Evolutionary conservation across 1,140 invertebrate species (phyloP), one percentile per base, ranked within the genome.

Genomic region (Tribolium castaneum): DNA sequence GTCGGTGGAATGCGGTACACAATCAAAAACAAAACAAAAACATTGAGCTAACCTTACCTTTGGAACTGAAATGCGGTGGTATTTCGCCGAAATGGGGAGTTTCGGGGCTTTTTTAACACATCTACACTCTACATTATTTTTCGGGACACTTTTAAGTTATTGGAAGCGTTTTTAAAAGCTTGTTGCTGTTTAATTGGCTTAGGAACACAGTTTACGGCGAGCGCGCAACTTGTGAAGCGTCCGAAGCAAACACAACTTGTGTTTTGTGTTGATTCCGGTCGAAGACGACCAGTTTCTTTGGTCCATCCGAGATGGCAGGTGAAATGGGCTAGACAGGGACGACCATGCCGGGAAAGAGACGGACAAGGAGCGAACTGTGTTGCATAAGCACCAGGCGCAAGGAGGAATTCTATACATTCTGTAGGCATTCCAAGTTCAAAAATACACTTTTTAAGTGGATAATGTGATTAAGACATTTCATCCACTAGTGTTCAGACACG

Each of bases 21-120:
- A 50, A 72, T 72, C 70, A 72, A 72, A 70, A 72, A 72, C 70
- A 72, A 72, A 72, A 72, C 70, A 72, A 72, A 72, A 72, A 66
- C 70, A 72, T 72, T 72, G 39, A 51, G 70, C 51, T 72, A 72
- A 72, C 70, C 70, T 72, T 39, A 72, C 70, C 70, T 72, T 19
- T 22, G 14, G 7, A 12, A 10, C 49, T 34, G 6, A 14, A 50
- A 72, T n/a, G 16, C 45, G 39, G 39, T 72, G 4, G 14, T n/a
- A 13, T 9, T 35, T 66, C 25, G 59, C 14, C 30, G 30, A 66
- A 54, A 6, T 72, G 9, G 10, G 10, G 30, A 54, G 9, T 19
- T 16, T 45, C 50, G 14, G 12, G 45, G n/a, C 39, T 51, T 73
- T 51, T 9, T 16, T 50, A 14, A 25, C 16, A 52, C 10, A 73